Base-by-base conservation (phyloP, 2,888 invertebrate species). In the Chaetogeoica ovagalla region DNA sequence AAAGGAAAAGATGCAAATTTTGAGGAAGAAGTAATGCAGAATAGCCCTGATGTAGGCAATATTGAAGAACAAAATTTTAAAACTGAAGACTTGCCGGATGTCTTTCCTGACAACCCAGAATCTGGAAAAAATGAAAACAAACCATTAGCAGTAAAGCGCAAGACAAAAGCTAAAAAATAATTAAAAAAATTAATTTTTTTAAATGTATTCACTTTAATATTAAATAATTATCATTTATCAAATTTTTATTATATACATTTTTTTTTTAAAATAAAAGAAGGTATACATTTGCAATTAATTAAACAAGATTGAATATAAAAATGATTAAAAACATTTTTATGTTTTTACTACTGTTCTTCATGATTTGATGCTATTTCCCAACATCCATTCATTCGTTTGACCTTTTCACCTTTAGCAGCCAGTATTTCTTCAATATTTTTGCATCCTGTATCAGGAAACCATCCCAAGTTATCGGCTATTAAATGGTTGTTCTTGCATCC, bases 391-490 rank as follows among this genome's bases (percentile, higher is more conserved):
- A 71, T 63, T 39, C 82, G 39, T 59, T 75, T 85, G 5, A 97
- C 94, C 8, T 87, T 88, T 88, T 98, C 97, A 1, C 97, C 97
- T 85, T 94, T 96, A 81, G 91, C 91, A 23, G 91, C 92, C 86
- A 98, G 88, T 57, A 97, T 94, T 83, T 94, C 93, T 88, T 98
- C 97, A 84, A 98, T 94, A 85, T 98, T 98, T 83, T 89, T 90
- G 84, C 90, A 91, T 0, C 91, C 91, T 72, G 87, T 84, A 85
- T 95, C 93, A 0, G 91, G 88, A 86, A 98, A 98, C 98, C 98
- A 98, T 83, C 94, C 94, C 1, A 98, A 88, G 87, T 98, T 97
- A 86, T 98, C 98, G 0, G 98, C 98, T 83, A 98, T 97, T 39
- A 98, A 88, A 87, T 98, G 98, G 86, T 94, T 91, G 85, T 94